These are phyloP conservation scores for Oedothorax gibbosus DNA, from an alignment of 1,140 invertebrate species.

Conservation along the genomic window DNA sequence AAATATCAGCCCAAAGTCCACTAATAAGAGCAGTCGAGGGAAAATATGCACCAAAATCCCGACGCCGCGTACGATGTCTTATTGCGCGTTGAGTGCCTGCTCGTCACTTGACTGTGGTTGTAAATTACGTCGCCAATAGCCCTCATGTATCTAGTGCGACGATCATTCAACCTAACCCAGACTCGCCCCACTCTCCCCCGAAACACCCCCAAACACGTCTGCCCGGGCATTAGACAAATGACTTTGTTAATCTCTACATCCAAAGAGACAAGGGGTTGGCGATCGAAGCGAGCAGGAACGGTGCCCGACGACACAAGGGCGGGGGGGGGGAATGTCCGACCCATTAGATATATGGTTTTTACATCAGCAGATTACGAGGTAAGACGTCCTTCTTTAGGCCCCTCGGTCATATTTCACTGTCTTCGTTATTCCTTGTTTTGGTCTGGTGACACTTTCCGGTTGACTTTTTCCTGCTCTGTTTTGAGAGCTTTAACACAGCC, in stretches of 20 bases:
- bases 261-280: no score
- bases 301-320: background rate
- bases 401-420: constrained; percentile 49
- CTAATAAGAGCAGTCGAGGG: no score
- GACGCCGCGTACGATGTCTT: no score
- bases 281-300: background rate
- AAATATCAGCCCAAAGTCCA: no score
- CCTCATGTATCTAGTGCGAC: no score
- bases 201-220: background rate
- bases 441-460: constrained; percentile 11
- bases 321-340: background rate
- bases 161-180: no score
- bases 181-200: background rate
- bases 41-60: no score
- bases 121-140: no score
- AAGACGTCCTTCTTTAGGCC: constrained; percentile 6
- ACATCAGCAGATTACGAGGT: constrained; percentile 47
- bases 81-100: no score
- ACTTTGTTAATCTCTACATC: constrained; percentile 38
- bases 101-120: no score
- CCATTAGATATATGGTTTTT: constrained; percentile 58
- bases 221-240: constrained; percentile 44
- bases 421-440: constrained; percentile 40
- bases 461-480: no score
- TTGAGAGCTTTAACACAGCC: no score